Evolutionary conservation across 2,797 vertebrate species (phyloP), one percentile per base, ranked within the genome.

Genomic region (Sebastes aleutianus): DNA sequence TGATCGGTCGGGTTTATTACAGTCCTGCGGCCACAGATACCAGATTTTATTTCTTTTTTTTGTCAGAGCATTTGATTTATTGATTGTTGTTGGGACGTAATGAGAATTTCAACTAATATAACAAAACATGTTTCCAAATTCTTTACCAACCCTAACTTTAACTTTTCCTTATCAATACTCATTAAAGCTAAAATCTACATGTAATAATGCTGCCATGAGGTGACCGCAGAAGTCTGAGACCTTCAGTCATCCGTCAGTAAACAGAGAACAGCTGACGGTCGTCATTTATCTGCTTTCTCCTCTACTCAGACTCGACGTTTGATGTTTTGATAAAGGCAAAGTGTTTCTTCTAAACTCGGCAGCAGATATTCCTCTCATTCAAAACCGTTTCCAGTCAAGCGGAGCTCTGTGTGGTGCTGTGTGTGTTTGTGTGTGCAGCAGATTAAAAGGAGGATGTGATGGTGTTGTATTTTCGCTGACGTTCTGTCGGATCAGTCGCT

Each of bases 381-480:
- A 74, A 16, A 53, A 59, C 61, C 9, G n/a, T 12, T 59, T 78
- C 56, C 70, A 72, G 54, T 87, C 65, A 73, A 29, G 74, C 8
- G 4, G 50, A 9, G 50, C 20, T 54, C 26, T 59, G 27, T 16
- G 63, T 11, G 80, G 20, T 53, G 20, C 50, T 9, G 80, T 32
- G 59, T 62, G 59, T 62, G 13, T 76, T 36, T 64, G 71, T 65
- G 47, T 43, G 54, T 70, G 57, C 34, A 27, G 76, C 76, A 87
- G 85, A 87, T 88, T 85, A 79, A 84, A 76, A 50, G 43, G 13
- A 47, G 64, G 64, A 68, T 78, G 57, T 83, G 67, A 75, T 77
- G 70, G 24, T 56, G 73, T 61, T 80, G 78, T 75, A 39, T 88
- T 87, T 86, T 84, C 22, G 57, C 80, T 84, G 83, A 80, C 57